Evolutionary conservation across 2,797 vertebrate species (phyloP).

Genomic region (Pristis pectinata): DNA sequence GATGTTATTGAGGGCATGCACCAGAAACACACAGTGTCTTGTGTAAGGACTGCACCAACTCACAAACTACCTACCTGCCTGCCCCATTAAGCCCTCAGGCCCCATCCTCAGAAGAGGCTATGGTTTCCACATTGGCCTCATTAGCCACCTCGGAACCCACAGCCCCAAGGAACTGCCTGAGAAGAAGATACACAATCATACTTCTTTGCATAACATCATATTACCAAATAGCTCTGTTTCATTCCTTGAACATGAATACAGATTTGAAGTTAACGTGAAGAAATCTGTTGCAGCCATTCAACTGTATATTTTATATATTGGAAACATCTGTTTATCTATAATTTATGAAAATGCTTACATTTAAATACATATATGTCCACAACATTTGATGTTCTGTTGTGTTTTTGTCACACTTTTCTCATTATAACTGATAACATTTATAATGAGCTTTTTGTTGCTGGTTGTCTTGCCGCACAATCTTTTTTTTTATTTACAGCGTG

Average conservation of each 20-base stretch:
- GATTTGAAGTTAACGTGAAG: background rate
- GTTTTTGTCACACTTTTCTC: background rate
- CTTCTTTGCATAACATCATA: background rate
- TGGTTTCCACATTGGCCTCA: too few species aligned
- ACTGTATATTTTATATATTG: background rate
- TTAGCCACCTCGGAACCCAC: too few species aligned
- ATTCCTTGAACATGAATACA: background rate
- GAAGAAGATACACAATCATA: background rate
- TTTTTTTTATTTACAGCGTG: too few species aligned
- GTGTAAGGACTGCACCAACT: too few species aligned
- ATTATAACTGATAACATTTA: background rate
- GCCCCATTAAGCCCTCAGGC: too few species aligned
- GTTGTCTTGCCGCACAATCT: too few species aligned
- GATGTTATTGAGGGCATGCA: too few species aligned
- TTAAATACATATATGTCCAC: background rate
- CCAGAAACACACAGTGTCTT: too few species aligned
- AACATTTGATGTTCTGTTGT: background rate
- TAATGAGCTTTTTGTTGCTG: background rate
- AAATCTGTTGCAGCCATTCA: background rate
- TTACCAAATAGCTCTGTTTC: background rate
- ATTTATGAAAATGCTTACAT: background rate
- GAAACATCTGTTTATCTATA: background rate
- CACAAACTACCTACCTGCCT: too few species aligned
- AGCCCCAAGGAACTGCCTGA: too few species aligned
- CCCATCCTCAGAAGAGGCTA: too few species aligned